Evolutionary conservation across 2,797 vertebrate genomes (phyloP).

Genomic region (Phataginus tetradactyla): DNA sequence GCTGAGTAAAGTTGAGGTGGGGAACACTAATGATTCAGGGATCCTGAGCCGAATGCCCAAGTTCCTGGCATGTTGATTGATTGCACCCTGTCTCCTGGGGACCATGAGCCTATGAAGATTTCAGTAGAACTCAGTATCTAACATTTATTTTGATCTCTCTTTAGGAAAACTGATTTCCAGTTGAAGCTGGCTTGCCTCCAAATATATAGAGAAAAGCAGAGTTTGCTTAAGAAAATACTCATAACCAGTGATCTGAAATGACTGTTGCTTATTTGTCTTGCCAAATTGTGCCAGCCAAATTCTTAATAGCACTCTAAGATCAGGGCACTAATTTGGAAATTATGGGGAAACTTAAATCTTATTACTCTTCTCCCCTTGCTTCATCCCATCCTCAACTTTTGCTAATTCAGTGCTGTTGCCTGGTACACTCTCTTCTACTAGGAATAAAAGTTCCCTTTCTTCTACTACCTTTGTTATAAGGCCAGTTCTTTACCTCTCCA

Average conservation of each 20-base stretch:
- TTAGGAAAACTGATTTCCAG: neutral
- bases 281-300: neutral
- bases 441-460: neutral
- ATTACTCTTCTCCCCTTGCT: neutral
- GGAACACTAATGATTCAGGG: neutral
- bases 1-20: neutral
- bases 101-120: neutral
- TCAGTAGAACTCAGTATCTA: neutral
- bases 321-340: neutral
- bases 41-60: neutral
- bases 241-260: neutral
- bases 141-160: neutral
- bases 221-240: neutral
- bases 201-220: neutral
- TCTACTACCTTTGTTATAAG: neutral
- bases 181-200: neutral
- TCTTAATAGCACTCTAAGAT: neutral
- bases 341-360: neutral
- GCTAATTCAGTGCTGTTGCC: neutral
- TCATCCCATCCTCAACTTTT: neutral
- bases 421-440: neutral
- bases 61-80: neutral
- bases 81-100: neutral
- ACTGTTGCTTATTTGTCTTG: neutral
- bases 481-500: neutral